phyloP scores from a whole-genome alignment of 2,888 invertebrate species.

The Magallana nippona region DNA sequence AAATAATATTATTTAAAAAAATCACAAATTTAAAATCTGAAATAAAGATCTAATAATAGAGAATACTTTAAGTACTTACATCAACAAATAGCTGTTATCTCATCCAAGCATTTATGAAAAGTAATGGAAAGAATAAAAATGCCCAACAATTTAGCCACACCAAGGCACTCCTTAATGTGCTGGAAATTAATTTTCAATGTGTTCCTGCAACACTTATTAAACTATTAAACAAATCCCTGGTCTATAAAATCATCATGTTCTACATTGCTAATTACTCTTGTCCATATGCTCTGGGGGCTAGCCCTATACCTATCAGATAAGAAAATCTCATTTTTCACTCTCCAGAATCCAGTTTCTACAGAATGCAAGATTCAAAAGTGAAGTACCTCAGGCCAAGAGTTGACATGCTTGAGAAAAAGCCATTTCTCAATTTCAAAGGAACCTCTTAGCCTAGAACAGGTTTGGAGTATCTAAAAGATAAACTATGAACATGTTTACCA shows the following conservation, averaged over 20 bases:
- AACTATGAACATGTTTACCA: conserved; percentile 33
- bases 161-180: neutral
- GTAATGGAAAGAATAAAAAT: neutral
- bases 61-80: neutral
- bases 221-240: conserved; percentile 23
- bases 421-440: conserved; percentile 30
- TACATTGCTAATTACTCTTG: conserved; percentile 22
- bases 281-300: conserved; percentile 25
- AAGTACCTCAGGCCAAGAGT: conserved; percentile 9
- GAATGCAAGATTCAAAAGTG: conserved; percentile 6
- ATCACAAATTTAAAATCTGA: neutral
- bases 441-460: conserved; percentile 2
- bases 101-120: conserved; percentile 1
- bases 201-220: neutral
- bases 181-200: conserved; percentile 26
- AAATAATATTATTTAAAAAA: neutral
- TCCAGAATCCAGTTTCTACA: conserved; percentile 23
- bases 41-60: neutral
- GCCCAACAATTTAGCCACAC: neutral
- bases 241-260: conserved; percentile 18
- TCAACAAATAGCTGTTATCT: neutral
- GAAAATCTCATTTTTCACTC: conserved; percentile 32
- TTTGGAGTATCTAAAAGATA: conserved; percentile 13
- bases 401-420: conserved; percentile 30
- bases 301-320: conserved; percentile 22